Conservation (phyloP, 2,113 vertebrate species). For the Plectropomus leopardus region DNA sequence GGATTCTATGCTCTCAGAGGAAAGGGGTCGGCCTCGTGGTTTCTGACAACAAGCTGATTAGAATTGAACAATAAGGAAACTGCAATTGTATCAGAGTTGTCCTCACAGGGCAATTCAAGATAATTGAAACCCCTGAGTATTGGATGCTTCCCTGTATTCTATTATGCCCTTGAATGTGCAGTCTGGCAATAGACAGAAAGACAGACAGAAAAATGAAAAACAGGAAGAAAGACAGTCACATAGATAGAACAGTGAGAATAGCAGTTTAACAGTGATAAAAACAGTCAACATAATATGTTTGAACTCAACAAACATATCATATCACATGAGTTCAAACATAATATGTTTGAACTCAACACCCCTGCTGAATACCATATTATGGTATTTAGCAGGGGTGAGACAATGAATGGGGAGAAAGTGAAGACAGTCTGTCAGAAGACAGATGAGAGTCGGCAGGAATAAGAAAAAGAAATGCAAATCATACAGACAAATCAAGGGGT, state of each 20-base stretch:
- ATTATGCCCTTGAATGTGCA: neutral
- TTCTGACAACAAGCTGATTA: slow-evolving; percentile 47
- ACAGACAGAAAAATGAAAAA: neutral
- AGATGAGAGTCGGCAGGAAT: neutral
- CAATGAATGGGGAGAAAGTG: neutral
- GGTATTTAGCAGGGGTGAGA: neutral
- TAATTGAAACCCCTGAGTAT: slow-evolving; percentile 33
- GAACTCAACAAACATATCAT: too few relatives aligned
- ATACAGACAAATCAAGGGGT: neutral
- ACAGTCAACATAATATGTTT: too few relatives aligned
- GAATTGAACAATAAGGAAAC: slow-evolving; percentile 27
- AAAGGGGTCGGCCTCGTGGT: neutral
- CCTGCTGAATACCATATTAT: neutral
- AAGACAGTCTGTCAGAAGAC: neutral
- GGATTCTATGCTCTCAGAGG: neutral
- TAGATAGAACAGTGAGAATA: neutral
- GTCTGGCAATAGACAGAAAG: neutral
- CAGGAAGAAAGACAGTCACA: neutral
- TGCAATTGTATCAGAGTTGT: slow-evolving; percentile 18
- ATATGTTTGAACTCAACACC: too few relatives aligned
- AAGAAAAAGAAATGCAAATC: neutral
- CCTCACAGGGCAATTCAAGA: neutral
- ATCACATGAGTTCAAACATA: too few relatives aligned
- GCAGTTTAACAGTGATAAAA: neutral
- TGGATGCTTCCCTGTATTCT: neutral